Evolutionary conservation across 2,888 invertebrate species (phyloP), one percentile per base, ranked within the genome.

Genomic region (Dorcus parallelipipedus): DNA sequence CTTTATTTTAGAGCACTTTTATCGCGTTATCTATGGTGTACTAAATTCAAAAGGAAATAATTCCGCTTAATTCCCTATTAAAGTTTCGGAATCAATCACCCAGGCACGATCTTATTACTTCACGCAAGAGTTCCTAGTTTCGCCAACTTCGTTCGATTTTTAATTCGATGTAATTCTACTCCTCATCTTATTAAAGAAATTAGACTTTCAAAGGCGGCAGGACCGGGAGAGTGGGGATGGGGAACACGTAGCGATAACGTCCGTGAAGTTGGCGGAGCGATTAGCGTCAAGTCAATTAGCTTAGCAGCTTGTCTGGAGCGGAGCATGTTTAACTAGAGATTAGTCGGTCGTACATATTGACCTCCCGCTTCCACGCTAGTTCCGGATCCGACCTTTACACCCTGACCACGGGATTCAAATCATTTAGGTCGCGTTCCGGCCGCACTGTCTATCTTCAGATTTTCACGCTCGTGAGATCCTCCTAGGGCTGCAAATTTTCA

Each of bases 301-400:
- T 45, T 45, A 45, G 45, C 45, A 45, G 45, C 45, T 45, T 45
- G 45, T 45, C 45, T 45, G 23, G 45, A 45, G 45, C 23, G 45
- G 45, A 45, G 45, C 45, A 45, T 45, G 45, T 45, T 45, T 45
- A 45, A 45, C 45, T 20, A 45, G 45, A 45, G 45, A 45, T 45
- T 45, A 45, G 45, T 45, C 7, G 14, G n/a, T 45, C 45, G 45
- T 45, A 20, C 45, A 45, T 45, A 45, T 45, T 45, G 45, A 45
- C 45, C 45, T 45, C 45, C 9, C 14, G 9, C 20, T 23, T 45
- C 23, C 45, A 17, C 17, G 45, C 17, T 20, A 9, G 9, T 20
- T 7, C 9, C 20, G 14, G 23, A 45, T 23, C 20, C 45, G 17
- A 10, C 23, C 45, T 9, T 33, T 33, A 33, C 14, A 23, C 9